Conservation (phyloP, 2,888 invertebrate species). For the Crematogaster levior region DNA sequence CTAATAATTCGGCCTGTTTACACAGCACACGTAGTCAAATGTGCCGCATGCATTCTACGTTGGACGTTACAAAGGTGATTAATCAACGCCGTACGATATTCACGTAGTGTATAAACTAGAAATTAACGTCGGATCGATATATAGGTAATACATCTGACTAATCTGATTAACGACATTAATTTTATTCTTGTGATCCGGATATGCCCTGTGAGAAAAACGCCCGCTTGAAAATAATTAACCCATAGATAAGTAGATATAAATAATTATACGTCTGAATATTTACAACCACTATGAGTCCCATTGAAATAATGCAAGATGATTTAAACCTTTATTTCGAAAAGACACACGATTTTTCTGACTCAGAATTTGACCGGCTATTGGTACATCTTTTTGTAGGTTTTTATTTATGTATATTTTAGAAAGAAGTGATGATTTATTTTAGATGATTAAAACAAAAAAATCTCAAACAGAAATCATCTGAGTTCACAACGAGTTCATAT, state of each 20-base stretch:
- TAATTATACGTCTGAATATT: slow-evolving; percentile 34
- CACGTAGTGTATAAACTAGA: slow-evolving; percentile 65
- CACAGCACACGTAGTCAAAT: slow-evolving; percentile 51
- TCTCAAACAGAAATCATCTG: neutral
- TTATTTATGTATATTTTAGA: neutral
- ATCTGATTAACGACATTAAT: slow-evolving; percentile 72
- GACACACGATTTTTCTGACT: neutral
- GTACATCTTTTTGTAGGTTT: neutral
- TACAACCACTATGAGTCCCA: neutral
- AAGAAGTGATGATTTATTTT: neutral
- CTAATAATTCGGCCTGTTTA: slow-evolving; percentile 59
- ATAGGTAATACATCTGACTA: slow-evolving; percentile 64
- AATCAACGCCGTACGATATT: slow-evolving; percentile 67
- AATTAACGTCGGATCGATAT: slow-evolving; percentile 64
- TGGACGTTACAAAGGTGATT: slow-evolving; percentile 69
- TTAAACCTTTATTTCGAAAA: neutral
- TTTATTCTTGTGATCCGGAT: slow-evolving; percentile 54
- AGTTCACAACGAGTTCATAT: neutral
- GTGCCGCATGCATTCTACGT: slow-evolving; percentile 55
- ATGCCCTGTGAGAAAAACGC: neutral
- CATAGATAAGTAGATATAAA: slow-evolving; percentile 34
- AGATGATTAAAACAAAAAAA: neutral
- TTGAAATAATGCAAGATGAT: neutral
- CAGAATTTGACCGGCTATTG: neutral
- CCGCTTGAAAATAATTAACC: slow-evolving; percentile 35